Evolutionary conservation across 1,140 invertebrate genomes (phyloP).

Genomic region (Sinella curviseta): DNA sequence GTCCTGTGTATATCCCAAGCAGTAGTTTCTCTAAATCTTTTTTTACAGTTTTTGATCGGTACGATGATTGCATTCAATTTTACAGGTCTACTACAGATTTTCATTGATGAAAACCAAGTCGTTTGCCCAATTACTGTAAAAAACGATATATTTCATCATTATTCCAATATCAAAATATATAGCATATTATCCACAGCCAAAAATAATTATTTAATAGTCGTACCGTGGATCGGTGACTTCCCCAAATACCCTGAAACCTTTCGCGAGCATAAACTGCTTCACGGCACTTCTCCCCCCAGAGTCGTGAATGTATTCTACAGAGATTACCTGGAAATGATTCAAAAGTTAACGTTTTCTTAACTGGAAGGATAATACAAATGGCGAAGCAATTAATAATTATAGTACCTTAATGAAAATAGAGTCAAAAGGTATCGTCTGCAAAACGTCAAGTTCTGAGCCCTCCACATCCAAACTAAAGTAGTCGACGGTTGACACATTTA

Average conservation of each 20-base stretch:
- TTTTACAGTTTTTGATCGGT: too few species aligned
- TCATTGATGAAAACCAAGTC: conserved; percentile 59
- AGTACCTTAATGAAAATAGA: conserved; percentile 41
- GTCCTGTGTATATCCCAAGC: too few species aligned
- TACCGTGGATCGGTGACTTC: conserved; percentile 53
- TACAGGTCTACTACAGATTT: neutral
- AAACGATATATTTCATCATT: too few species aligned
- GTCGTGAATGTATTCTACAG: conserved; percentile 57
- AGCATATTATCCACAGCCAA: too few species aligned
- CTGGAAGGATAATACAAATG: neutral
- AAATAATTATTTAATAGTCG: too few species aligned
- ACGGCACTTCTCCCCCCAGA: conserved; percentile 52
- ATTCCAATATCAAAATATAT: too few species aligned
- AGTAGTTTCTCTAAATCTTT: too few species aligned
- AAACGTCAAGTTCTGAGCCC: conserved; percentile 60
- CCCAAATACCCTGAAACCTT: conserved; percentile 54
- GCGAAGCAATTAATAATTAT: neutral
- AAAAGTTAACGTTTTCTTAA: neutral
- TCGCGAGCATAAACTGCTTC: conserved; percentile 53
- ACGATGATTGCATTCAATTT: too few species aligned
- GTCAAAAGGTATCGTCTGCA: conserved; percentile 61
- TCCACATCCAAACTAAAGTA: conserved; percentile 51
- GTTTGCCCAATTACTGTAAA: conserved; percentile 56
- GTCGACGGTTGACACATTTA: conserved; percentile 49
- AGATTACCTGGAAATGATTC: conserved; percentile 49